Conservation (phyloP, 2,113 vertebrate species). For the Datnioides undecimradiatus region DNA sequence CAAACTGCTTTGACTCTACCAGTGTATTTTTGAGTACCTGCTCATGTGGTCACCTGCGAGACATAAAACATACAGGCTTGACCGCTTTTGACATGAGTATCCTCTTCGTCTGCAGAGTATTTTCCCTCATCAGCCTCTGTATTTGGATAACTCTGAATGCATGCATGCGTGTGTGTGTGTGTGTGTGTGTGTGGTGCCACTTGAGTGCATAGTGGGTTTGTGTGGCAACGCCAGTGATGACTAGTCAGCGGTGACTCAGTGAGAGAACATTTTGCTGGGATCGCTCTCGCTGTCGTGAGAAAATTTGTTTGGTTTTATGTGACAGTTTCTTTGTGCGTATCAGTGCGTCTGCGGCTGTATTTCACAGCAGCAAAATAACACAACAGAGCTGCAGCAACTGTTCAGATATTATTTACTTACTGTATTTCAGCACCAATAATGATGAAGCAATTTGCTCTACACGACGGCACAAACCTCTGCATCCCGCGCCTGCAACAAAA, state of each 20-base stretch:
- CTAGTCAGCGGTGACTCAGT: slow-evolving; percentile 77
- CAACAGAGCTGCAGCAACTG: slow-evolving; percentile 43
- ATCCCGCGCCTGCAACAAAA: background rate
- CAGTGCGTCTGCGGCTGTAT: slow-evolving; percentile 49
- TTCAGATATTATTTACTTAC: slow-evolving; percentile 31
- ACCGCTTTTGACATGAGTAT: slow-evolving; percentile 38
- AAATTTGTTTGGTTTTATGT: slow-evolving; percentile 70
- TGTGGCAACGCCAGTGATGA: slow-evolving; percentile 62
- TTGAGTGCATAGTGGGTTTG: slow-evolving; percentile 51
- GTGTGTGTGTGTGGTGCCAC: slow-evolving; percentile 35
- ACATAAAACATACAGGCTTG: slow-evolving; percentile 37
- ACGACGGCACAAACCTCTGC: background rate
- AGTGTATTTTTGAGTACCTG: slow-evolving; percentile 29
- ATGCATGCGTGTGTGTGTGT: slow-evolving; percentile 2
- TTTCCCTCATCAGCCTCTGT: slow-evolving; percentile 43
- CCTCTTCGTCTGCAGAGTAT: slow-evolving; percentile 35
- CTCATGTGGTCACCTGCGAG: slow-evolving; percentile 38
- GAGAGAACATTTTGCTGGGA: slow-evolving; percentile 80
- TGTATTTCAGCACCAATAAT: background rate
- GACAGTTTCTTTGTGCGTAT: slow-evolving; percentile 66
- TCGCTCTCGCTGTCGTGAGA: slow-evolving; percentile 61
- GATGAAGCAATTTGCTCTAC: background rate
- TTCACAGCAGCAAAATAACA: slow-evolving; percentile 56
- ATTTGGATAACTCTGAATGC: slow-evolving; percentile 48
- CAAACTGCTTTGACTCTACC: background rate